These are phyloP conservation scores for Anarrhichthys ocellatus DNA, from an alignment of 2,113 vertebrate species.

Conservation along the genomic window DNA sequence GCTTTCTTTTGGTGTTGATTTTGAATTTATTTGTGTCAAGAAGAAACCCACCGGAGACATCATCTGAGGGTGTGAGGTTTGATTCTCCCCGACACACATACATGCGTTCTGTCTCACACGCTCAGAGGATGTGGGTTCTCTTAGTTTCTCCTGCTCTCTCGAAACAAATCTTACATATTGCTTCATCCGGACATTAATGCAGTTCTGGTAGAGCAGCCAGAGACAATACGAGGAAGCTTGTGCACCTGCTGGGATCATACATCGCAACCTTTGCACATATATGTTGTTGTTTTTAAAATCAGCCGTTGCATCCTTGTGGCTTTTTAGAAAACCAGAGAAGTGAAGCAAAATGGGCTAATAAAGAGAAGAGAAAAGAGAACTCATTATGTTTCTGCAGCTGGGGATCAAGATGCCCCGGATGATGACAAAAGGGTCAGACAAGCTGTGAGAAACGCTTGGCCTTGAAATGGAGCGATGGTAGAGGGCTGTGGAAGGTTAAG, in stretches of 20 bases:
- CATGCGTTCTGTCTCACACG: not conserved
- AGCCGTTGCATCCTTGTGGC: not conserved
- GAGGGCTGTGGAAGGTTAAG: slow-evolving; percentile 39
- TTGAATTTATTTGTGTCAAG: slow-evolving; percentile 77
- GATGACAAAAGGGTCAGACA: slow-evolving; percentile 38
- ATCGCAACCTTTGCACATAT: not conserved
- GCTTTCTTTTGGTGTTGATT: slow-evolving; percentile 59
- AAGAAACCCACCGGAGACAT: slow-evolving; percentile 66
- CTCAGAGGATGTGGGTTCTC: slow-evolving; percentile 8
- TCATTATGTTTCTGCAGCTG: slow-evolving; percentile 38
- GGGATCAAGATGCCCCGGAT: slow-evolving; percentile 21
- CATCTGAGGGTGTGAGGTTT: slow-evolving; percentile 37
- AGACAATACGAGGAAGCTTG: slow-evolving; percentile 11
- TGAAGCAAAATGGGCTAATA: slow-evolving; percentile 7
- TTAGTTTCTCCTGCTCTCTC: too few species aligned
- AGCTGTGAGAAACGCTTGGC: slow-evolving; percentile 47
- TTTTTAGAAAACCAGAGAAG: not conserved
- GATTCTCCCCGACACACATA: slow-evolving; percentile 3
- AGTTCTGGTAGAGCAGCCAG: slow-evolving; percentile 17
- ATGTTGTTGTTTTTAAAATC: not conserved
- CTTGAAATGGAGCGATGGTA: slow-evolving; percentile 31
- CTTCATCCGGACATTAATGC: slow-evolving; percentile 9
- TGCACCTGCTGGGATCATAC: slow-evolving; percentile 14
- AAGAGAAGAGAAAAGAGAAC: slow-evolving; percentile 22
- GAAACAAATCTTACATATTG: too few species aligned